Base-by-base conservation (phyloP, 2,797 vertebrate genomes). In the Oryzias sinensis region DNA sequence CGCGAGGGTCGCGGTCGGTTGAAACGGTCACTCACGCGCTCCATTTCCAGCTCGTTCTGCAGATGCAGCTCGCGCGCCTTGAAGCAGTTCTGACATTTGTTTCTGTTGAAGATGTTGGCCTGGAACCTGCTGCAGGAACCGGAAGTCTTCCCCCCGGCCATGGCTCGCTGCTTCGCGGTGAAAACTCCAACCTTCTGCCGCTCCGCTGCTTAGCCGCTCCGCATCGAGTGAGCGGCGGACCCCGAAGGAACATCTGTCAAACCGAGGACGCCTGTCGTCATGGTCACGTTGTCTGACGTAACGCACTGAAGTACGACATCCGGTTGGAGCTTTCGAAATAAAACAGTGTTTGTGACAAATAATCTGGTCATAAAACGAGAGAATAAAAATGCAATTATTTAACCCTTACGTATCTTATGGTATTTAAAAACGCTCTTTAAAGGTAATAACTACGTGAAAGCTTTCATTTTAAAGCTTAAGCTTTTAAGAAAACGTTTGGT, bases 61-160 rank as follows among this genome's bases (percentile, higher is more conserved):
- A 93, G 87, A 86, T 97, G 95, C 11, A 94, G 91, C 64, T 95
- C 95, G 3, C 93, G 91, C 33, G 95, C 92, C 65, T 96, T 96
- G 88, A 96, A 97, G 87, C 95, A 96, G 83, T 96, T 96, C 78
- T 97, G 95, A 82, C 94, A 96, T 89, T 96, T 95, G 82, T 91
- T 96, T 69, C 93, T 94, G 66, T 94, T 94, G 60, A 96, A 96
- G 60, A 96, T 91, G 72, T 96, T 96, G 49, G 94, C 93, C 80
- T 95, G 93, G 53, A 96, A 96, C 80, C 93, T 94, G 81, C 83
- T 85, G 70, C 95, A 96, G 46, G 94, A 91, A 20, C 88, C 92
- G 14, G 77, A 5, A 17, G 91, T 87, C 77, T 93, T 94, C 16
- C 90, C 91, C 9, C 50, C 61, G 57, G 93, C 92, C 94, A 95